Percentiles rank a stretch among this genome's conserved stretches.
phyloP scores from a whole-genome alignment of 2,888 invertebrate species.

The Hecatera dysodea region DNA sequence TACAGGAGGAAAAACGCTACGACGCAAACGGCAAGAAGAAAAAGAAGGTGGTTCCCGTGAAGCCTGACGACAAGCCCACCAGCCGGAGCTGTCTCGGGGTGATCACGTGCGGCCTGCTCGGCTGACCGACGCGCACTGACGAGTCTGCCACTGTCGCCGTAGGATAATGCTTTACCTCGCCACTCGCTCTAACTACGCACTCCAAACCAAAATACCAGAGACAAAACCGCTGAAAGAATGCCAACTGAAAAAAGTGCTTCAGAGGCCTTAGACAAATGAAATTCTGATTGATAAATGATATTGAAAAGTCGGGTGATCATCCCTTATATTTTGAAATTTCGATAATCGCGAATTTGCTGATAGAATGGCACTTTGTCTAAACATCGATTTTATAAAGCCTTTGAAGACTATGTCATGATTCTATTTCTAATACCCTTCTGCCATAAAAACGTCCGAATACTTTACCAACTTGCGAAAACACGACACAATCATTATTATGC shows the following conservation, averaged over 20 bases:
- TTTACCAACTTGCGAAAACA: background rate
- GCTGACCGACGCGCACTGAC: constrained; percentile 60
- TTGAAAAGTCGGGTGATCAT: no score
- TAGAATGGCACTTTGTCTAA: background rate
- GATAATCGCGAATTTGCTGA: no score
- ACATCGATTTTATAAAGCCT: background rate
- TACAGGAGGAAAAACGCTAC: constrained; percentile 85
- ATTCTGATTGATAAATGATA: no score
- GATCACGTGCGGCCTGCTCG: constrained; percentile 82
- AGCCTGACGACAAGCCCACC: constrained; percentile 64
- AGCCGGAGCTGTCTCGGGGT: constrained; percentile 78
- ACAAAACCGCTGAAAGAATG: background rate
- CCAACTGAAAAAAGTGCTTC: no score
- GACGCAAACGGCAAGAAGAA: constrained; percentile 87
- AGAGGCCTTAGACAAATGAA: background rate
- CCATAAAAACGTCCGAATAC: background rate
- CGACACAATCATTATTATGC: background rate
- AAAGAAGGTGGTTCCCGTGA: constrained; percentile 79
- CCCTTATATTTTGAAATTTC: no score
- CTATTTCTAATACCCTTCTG: background rate
- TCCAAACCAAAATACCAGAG: background rate
- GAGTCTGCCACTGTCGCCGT: background rate
- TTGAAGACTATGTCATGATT: no score
- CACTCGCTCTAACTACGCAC: background rate
- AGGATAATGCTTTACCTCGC: constrained; percentile 1